Conservation (phyloP, 2,797 vertebrate species). For the Myioborus melanocephalus region DNA sequence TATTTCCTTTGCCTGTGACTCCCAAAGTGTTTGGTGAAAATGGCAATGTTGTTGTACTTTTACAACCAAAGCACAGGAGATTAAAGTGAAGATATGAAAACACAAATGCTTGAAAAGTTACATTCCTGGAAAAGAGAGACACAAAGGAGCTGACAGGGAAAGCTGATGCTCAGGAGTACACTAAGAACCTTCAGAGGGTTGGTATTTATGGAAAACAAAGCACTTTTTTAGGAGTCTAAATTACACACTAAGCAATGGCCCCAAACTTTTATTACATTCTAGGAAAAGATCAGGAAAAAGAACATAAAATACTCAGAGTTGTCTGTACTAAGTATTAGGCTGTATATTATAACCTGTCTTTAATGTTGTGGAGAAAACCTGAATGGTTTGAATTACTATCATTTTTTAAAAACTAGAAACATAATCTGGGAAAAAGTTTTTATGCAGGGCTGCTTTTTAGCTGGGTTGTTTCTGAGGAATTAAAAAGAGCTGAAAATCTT, state of each 20-base stretch:
- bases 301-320: not conserved
- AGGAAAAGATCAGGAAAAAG: not conserved
- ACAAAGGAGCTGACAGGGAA: not conserved
- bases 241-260: accelerated
- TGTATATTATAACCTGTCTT: not conserved
- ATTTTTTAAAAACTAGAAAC: not conserved
- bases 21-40: not conserved
- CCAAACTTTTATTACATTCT: not conserved
- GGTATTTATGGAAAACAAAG: not conserved
- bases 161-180: not conserved
- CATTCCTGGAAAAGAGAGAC: not conserved
- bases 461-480: not conserved
- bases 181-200: not conserved
- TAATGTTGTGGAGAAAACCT: not conserved
- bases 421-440: not conserved
- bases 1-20: not conserved
- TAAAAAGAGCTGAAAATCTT: not conserved
- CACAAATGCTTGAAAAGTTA: not conserved
- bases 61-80: not conserved
- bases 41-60: not conserved
- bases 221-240: not conserved
- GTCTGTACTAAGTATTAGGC: not conserved
- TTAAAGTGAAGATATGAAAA: not conserved
- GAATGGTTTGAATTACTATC: not conserved
- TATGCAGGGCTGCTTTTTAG: not conserved